Evolutionary conservation across 2,113 vertebrate species (phyloP).

Genomic region (Thalassoma bifasciatum): DNA sequence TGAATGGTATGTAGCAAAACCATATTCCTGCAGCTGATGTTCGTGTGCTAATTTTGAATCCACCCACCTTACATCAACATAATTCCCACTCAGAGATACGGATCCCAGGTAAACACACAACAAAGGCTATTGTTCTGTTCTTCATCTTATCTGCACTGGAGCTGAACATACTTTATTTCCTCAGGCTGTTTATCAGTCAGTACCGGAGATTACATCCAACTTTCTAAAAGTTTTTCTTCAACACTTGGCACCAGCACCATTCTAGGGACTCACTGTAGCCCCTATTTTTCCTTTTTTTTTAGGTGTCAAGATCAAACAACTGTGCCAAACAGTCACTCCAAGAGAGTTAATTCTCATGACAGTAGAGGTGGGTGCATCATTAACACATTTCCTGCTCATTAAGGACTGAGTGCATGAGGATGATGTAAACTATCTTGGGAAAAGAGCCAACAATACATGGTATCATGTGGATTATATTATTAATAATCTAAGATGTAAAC

Average conservation of each 20-base stretch:
- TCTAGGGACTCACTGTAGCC: too few relatives aligned
- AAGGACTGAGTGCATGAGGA: constrained; percentile 11
- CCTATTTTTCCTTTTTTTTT: neutral
- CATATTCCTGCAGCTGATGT: neutral
- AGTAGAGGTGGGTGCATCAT: constrained; percentile 12
- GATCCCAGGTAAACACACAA: neutral
- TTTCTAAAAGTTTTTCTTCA: neutral
- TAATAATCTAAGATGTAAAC: constrained; percentile 6
- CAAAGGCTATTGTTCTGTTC: neutral
- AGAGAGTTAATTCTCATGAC: constrained; percentile 23
- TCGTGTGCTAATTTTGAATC: neutral
- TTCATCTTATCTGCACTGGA: neutral
- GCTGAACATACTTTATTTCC: neutral
- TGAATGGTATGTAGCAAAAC: neutral
- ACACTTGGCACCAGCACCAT: neutral
- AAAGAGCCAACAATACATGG: neutral
- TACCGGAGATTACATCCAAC: neutral
- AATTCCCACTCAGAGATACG: neutral
- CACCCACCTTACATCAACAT: constrained; percentile 6
- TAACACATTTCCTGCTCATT: constrained; percentile 31
- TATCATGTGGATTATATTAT: neutral
- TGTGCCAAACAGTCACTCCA: neutral
- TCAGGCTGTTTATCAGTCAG: neutral
- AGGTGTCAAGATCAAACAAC: constrained; percentile 13
- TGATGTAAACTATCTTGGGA: constrained; percentile 32